A percentile compares a stretch with the other conserved stretches of the same genome.
Evolutionary conservation across 2,797 vertebrate genomes (phyloP).

Genomic region (Lemur catta): DNA sequence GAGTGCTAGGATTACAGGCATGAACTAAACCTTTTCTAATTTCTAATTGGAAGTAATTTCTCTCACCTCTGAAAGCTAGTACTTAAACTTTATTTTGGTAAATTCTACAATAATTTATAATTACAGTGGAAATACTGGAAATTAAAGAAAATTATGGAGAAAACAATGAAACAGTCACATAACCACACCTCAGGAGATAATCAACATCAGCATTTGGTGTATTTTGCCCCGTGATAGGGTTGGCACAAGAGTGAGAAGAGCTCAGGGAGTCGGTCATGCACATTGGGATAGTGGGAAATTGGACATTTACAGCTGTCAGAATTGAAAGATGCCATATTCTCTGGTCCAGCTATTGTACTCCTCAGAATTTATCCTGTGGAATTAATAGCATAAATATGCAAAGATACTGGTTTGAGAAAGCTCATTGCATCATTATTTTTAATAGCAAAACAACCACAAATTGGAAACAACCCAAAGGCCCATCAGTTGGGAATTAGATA

Average conservation of each 20-base stretch:
- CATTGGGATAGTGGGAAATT: background rate
- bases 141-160: background rate
- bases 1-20: too few relatives aligned
- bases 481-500: background rate
- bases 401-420: background rate
- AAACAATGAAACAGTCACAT: background rate
- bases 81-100: background rate
- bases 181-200: background rate
- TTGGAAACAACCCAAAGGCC: background rate
- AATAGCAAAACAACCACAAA: background rate
- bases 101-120: background rate
- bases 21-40: background rate
- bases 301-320: background rate
- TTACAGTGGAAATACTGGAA: background rate
- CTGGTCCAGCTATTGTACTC: background rate
- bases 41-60: background rate
- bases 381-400: background rate
- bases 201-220: fast-evolving
- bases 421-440: background rate
- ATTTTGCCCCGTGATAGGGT: background rate
- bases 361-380: background rate
- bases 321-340: background rate
- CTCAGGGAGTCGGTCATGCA: fast-evolving
- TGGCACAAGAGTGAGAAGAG: too few relatives aligned
- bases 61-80: background rate